Conservation (phyloP, 92 coral and sea anemone genomes). For the Epizoanthus rinbou region DNA sequence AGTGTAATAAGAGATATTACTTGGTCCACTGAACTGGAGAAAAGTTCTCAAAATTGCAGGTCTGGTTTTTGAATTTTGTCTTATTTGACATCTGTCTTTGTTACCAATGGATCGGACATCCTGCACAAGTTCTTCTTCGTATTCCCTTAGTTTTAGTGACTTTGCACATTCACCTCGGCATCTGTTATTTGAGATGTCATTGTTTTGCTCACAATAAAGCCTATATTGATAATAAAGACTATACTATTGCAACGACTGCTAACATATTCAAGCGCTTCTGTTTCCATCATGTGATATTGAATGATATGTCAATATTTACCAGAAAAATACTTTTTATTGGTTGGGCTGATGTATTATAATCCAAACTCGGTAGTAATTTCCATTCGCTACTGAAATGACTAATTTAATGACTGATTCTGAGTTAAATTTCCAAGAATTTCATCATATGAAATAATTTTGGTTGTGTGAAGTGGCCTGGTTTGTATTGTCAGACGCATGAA, state of each 20-base stretch:
- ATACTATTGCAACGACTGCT: too few relatives aligned
- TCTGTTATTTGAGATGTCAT: too few relatives aligned
- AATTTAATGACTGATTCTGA: neutral
- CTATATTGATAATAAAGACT: too few relatives aligned
- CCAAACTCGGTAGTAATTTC: too few relatives aligned
- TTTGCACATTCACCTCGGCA: too few relatives aligned
- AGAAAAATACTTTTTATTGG: too few relatives aligned
- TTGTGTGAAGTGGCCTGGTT: neutral
- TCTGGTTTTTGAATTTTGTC: neutral
- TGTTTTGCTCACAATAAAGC: too few relatives aligned
- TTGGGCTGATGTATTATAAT: neutral
- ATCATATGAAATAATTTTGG: neutral
- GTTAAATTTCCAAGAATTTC: neutral
- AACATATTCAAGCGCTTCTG: too few relatives aligned
- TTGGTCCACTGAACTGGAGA: slow-evolving; percentile 36
- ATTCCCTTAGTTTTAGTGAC: too few relatives aligned
- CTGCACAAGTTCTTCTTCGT: neutral
- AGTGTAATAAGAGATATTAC: neutral
- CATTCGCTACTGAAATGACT: neutral
- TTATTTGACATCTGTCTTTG: neutral
- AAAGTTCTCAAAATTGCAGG: neutral
- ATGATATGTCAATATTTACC: too few relatives aligned
- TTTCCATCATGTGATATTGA: too few relatives aligned
- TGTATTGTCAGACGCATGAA: neutral
- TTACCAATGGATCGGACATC: neutral